Evolutionary conservation across 1,140 invertebrate genomes (phyloP).

Genomic region (Whitmania pigra): DNA sequence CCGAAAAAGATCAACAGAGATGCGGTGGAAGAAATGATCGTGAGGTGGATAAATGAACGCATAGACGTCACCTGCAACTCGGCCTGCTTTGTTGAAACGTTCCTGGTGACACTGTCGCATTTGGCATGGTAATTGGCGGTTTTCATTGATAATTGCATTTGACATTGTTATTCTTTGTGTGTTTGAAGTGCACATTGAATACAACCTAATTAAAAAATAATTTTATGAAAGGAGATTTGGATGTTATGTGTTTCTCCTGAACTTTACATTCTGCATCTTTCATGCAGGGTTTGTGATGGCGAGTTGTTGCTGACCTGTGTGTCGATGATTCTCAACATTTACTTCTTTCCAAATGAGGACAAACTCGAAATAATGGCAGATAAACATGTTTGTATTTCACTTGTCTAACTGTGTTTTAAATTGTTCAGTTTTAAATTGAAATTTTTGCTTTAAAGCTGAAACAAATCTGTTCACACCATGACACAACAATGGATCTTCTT

Average conservation of each 20-base stretch:
- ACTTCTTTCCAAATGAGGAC: neutral
- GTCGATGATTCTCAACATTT: neutral
- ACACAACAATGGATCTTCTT: neutral
- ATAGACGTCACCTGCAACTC: neutral
- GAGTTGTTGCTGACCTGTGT: neutral
- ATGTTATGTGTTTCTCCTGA: neutral
- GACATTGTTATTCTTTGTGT: neutral
- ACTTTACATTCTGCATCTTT: neutral
- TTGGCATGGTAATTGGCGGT: neutral
- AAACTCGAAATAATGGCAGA: neutral
- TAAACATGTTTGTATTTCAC: neutral
- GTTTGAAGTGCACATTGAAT: neutral
- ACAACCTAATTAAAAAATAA: neutral
- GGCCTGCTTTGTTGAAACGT: neutral
- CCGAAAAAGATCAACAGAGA: neutral
- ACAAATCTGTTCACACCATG: neutral
- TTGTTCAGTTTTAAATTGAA: neutral
- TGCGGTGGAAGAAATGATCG: neutral
- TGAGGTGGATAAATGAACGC: constrained; percentile 2
- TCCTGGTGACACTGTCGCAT: neutral
- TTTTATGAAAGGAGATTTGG: neutral
- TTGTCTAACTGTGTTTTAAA: neutral
- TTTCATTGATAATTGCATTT: neutral
- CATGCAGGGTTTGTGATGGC: neutral
- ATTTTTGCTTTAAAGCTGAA: neutral